phyloP scores from a whole-genome alignment of 2,113 vertebrate species.

The Proteles cristata region DNA sequence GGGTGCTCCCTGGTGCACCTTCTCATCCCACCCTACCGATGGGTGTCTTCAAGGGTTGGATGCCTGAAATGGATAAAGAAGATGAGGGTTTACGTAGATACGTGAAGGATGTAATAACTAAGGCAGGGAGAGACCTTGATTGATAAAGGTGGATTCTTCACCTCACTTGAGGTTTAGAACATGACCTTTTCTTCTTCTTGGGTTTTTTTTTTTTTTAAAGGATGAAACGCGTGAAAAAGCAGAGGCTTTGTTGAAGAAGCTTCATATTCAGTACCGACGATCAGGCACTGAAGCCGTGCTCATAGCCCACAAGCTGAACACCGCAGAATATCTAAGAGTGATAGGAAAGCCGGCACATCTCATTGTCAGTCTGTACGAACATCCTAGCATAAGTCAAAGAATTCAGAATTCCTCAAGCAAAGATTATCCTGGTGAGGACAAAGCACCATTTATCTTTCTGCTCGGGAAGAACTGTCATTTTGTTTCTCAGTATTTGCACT shows the following conservation, averaged over 20 bases:
- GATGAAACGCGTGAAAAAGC: slow-evolving; percentile 86
- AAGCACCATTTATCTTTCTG: background rate
- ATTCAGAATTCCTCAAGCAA: slow-evolving; percentile 86
- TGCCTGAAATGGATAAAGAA: background rate
- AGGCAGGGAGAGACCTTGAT: background rate
- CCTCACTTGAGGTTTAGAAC: background rate
- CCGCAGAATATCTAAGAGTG: slow-evolving; percentile 87
- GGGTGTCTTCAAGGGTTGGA: background rate
- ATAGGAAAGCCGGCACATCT: slow-evolving; percentile 91
- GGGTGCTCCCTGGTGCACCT: background rate
- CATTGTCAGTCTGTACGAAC: slow-evolving; percentile 92
- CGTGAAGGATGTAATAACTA: background rate
- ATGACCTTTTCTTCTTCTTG: background rate
- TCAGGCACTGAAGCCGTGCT: slow-evolving; percentile 94
- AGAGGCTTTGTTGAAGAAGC: slow-evolving; percentile 90
- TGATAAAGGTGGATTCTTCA: background rate
- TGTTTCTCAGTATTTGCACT: background rate
- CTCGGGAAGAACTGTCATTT: background rate
- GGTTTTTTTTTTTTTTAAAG: slow-evolving; percentile 79
- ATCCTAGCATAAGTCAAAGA: slow-evolving; percentile 91
- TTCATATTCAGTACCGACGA: slow-evolving; percentile 91
- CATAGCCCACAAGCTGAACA: slow-evolving; percentile 87
- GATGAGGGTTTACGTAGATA: background rate
- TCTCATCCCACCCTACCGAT: background rate
- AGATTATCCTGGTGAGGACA: slow-evolving; percentile 90